Percentiles rank a stretch among this genome's conserved stretches.
phyloP scores from a whole-genome alignment of 2,113 vertebrate genomes.

The Eira barbara region DNA sequence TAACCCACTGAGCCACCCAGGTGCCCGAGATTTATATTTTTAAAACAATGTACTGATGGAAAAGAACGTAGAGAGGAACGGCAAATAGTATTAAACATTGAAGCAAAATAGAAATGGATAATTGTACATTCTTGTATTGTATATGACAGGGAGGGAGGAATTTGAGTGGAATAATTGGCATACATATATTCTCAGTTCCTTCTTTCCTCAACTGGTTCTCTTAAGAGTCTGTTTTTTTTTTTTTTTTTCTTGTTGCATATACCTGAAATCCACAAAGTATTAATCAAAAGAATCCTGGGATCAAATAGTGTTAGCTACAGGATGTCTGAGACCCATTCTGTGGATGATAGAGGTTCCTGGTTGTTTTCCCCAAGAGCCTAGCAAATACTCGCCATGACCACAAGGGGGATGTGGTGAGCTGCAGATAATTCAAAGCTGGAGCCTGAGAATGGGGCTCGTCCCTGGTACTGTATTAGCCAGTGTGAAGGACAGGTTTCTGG shows the following conservation, averaged over 20 bases:
- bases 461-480: not conserved
- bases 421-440: not conserved
- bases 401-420: conserved; percentile 36
- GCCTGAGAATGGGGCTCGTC: not conserved
- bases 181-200: not conserved
- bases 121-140: not conserved
- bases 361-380: not conserved
- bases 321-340: not conserved
- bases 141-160: not conserved
- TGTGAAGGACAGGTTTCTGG: not conserved
- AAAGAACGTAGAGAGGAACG: not conserved
- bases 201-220: not conserved
- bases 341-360: not conserved
- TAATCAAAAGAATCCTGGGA: not conserved
- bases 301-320: not conserved
- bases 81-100: not conserved
- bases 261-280: not conserved
- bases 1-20: too few relatives aligned
- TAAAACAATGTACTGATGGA: not conserved
- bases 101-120: not conserved
- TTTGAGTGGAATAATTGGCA: not conserved
- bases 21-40: too few relatives aligned
- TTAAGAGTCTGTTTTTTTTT: not conserved
- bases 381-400: conserved; percentile 43
- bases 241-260: not conserved